Conservation (phyloP, 2,797 vertebrate genomes). For the Intellagama lesueurii region DNA sequence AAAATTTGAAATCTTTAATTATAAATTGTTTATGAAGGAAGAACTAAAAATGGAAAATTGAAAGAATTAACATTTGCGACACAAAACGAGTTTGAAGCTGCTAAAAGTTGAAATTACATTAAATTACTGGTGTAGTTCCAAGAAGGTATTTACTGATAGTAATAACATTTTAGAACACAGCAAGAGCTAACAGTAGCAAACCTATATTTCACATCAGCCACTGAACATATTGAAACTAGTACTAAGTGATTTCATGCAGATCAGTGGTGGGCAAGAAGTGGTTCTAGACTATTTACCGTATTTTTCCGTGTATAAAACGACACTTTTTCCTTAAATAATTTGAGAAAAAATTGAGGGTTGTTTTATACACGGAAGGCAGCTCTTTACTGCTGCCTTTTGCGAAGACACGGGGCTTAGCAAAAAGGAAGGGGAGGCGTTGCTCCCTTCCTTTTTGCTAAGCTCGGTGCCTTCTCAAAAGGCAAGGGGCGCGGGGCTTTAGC, state of each 20-base stretch:
- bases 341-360: too few relatives aligned
- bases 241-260: neutral
- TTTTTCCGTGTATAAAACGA: too few relatives aligned
- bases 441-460: too few relatives aligned
- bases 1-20: neutral
- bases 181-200: neutral
- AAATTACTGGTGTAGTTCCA: neutral
- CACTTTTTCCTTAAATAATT: too few relatives aligned
- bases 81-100: neutral
- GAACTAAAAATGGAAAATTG: neutral
- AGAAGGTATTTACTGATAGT: neutral
- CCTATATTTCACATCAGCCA: neutral
- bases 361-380: too few relatives aligned
- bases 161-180: neutral
- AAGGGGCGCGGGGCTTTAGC: too few relatives aligned
- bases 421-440: too few relatives aligned
- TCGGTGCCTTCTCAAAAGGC: too few relatives aligned
- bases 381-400: too few relatives aligned
- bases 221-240: neutral
- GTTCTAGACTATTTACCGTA: too few relatives aligned
- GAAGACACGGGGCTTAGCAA: too few relatives aligned
- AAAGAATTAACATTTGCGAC: neutral
- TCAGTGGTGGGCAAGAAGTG: neutral
- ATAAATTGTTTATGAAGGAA: slow-evolving; percentile 3
- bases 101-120: neutral